A percentile compares a stretch with the other conserved stretches of the same genome.
Conservation (phyloP, 2,888 invertebrate genomes). For the Lasius platythorax region DNA sequence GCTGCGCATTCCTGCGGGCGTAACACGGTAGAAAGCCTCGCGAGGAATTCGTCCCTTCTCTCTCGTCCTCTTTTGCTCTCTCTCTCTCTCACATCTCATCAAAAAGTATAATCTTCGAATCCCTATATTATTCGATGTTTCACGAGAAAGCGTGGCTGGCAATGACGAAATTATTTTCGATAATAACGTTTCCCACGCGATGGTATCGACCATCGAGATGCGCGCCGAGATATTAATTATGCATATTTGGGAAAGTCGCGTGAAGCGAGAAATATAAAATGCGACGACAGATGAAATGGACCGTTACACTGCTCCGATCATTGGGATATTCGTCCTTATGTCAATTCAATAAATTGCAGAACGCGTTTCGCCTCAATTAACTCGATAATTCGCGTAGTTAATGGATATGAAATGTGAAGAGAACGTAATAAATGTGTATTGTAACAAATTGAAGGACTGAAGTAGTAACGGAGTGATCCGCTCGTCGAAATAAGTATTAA, state of each 20-base stretch:
- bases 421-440: neutral
- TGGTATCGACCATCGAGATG: neutral
- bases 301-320: neutral
- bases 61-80: neutral
- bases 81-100: neutral
- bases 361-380: constrained; percentile 12
- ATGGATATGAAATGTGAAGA: neutral
- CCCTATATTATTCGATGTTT: neutral
- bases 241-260: neutral
- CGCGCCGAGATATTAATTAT: constrained; percentile 28
- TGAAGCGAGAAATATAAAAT: constrained; percentile 24
- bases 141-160: constrained; percentile 51
- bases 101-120: constrained; percentile 53
- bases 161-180: constrained; percentile 41
- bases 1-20: constrained; percentile 62
- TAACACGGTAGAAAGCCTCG: constrained; percentile 67
- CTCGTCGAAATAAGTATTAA: neutral
- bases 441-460: constrained; percentile 18
- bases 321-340: neutral
- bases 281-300: constrained; percentile 9
- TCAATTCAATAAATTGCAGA: neutral
- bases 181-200: constrained; percentile 30
- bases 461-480: neutral
- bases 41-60: constrained; percentile 48
- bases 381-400: constrained; percentile 14